These are phyloP conservation scores for Podabrus alpinus DNA, from an alignment of 2,888 invertebrate genomes.

Conservation along the genomic window DNA sequence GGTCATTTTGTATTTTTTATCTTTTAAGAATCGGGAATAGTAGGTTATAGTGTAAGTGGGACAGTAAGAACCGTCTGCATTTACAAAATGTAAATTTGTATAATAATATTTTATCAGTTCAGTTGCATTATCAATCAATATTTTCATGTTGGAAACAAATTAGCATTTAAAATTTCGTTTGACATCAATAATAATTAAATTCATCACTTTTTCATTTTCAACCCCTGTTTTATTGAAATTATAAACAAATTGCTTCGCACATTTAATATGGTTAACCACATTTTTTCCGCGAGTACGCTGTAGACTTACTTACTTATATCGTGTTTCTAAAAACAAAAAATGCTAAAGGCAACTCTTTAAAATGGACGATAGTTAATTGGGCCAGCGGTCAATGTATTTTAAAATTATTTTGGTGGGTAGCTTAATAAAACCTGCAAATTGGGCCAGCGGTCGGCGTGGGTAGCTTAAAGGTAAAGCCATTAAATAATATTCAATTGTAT, in stretches of 20 bases:
- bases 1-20: background rate
- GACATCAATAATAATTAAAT: background rate
- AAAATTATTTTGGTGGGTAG: no score
- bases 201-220: background rate
- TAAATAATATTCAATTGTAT: no score
- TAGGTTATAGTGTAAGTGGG: background rate
- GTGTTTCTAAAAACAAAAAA: background rate
- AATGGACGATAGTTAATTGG: no score
- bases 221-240: background rate
- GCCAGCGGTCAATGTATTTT: no score
- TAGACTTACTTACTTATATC: background rate
- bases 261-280: background rate
- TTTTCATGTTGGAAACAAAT: background rate
- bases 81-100: background rate
- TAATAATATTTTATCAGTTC: background rate
- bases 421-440: no score
- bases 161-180: background rate
- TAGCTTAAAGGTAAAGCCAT: no score
- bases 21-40: background rate
- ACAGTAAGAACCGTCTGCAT: background rate
- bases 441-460: no score
- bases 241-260: background rate
- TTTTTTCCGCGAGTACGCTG: background rate
- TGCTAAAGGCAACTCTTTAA: background rate
- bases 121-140: background rate